A percentile compares a stretch with the other conserved stretches of the same genome.
These are phyloP conservation scores for Oncorhynchus gorbuscha DNA, from an alignment of 2,113 vertebrate genomes.

Conservation along the genomic window DNA sequence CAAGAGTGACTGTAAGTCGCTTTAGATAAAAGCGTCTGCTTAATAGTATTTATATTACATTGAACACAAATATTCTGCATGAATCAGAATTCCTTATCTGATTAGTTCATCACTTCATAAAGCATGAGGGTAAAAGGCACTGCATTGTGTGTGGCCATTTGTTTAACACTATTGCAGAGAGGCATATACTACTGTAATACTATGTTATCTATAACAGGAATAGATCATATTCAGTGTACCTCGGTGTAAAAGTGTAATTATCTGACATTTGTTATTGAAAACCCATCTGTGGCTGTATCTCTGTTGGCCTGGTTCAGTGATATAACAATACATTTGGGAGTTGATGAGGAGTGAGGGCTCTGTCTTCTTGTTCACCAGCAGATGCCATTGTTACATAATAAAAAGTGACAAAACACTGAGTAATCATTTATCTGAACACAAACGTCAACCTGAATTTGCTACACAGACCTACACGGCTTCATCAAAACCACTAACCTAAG, in stretches of 20 bases:
- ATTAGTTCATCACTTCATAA: background rate
- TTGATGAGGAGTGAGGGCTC: background rate
- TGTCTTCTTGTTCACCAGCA: slow-evolving; percentile 17
- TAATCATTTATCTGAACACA: slow-evolving; percentile 31
- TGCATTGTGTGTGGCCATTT: too few relatives aligned
- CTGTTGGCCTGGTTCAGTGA: background rate
- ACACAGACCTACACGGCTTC: background rate
- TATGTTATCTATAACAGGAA: too few relatives aligned
- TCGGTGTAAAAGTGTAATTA: background rate
- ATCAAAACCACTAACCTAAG: background rate
- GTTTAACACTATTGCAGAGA: too few relatives aligned
- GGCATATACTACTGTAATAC: too few relatives aligned
- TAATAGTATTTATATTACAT: background rate
- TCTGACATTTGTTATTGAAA: background rate
- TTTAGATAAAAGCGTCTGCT: too few relatives aligned
- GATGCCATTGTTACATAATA: slow-evolving; percentile 41
- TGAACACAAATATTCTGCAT: too few relatives aligned
- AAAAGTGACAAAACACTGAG: slow-evolving; percentile 34
- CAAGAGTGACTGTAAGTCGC: too few relatives aligned
- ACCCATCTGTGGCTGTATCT: background rate
- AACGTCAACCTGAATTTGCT: slow-evolving; percentile 16
- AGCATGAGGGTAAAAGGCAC: too few relatives aligned
- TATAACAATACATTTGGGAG: slow-evolving; percentile 12
- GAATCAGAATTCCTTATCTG: too few relatives aligned
- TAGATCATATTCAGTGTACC: too few relatives aligned